Base-by-base conservation (phyloP, 1,140 invertebrate genomes). In the Drosophila kepulauana region DNA sequence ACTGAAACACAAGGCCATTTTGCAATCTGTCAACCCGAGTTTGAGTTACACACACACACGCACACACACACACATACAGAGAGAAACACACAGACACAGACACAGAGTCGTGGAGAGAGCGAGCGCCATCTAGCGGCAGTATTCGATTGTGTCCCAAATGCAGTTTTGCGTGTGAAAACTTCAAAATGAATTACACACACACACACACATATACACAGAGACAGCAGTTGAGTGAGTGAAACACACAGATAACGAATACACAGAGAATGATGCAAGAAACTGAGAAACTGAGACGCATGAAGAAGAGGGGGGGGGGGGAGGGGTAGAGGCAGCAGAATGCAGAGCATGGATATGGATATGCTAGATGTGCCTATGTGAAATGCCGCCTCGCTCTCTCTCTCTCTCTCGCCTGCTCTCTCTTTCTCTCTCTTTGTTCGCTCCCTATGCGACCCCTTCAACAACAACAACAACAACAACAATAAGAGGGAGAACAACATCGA, bases 161-260 rank as follows among this genome's bases (percentile, higher is more conserved):
- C 64, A 74, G 41, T 69, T 74, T 67, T 65, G 75, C 71, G 75
- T 78, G 64, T 67, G 65, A 78, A 78, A 78, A 78, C 52, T 64
- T 59, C 66, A 68, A 69, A 78, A 75, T 75, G 71, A 78, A 70
- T 75, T 75, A 75, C 67, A 75, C 28, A 25, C 25, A 67, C 33
- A 35, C 20, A 20, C 20, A 20, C 16, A 20, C 16, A 20, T 1
- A 35, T 10, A 35, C 35, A 35, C 6, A 35, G 35, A 35, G 35
- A 8, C 6, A 35, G 35, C 35, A 35, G 52, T 67, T 25, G 35
- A 38, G 65, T 15, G 48, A 69, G 45, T 51, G 56, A 59, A 56
- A 66, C 38, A 57, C 33, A 64, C 2, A 16, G 56, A 43, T 3
- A 52, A 25, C 15, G 30, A 62, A 25, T 25, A 25, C 20, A 25